A percentile compares a stretch with the other conserved stretches of the same genome.
Evolutionary conservation across 2,113 vertebrate species (phyloP).

Genomic region (Sprattus sprattus): DNA sequence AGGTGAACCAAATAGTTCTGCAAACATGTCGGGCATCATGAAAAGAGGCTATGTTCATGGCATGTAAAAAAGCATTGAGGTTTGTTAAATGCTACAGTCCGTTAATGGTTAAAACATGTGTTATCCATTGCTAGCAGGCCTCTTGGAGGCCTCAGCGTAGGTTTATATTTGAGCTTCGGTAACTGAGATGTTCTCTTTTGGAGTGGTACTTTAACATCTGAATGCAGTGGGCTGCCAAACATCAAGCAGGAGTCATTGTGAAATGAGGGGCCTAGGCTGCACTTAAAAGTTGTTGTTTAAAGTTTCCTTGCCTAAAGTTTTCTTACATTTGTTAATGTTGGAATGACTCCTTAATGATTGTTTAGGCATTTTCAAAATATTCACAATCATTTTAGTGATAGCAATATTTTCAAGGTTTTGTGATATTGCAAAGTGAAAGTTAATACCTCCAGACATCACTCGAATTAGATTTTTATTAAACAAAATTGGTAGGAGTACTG

Average conservation of each 20-base stretch:
- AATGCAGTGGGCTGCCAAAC: background rate
- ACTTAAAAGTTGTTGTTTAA: background rate
- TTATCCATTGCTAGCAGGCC: background rate
- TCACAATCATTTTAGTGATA: background rate
- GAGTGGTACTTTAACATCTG: background rate
- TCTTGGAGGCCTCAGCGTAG: background rate
- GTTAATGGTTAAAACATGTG: background rate
- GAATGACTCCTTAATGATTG: background rate
- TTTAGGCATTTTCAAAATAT: background rate
- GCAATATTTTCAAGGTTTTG: background rate
- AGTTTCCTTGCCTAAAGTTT: no score
- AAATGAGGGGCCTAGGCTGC: background rate
- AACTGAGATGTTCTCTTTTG: background rate
- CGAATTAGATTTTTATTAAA: no score
- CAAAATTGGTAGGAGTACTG: no score
- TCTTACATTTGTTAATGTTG: no score
- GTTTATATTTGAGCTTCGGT: background rate
- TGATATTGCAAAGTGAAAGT: no score
- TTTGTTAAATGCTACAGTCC: background rate
- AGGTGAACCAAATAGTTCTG: background rate
- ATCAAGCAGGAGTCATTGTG: background rate
- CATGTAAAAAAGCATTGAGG: background rate
- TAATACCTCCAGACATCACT: no score
- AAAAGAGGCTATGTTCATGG: background rate
- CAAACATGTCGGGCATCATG: background rate